Evolutionary conservation across 2,797 vertebrate genomes (phyloP).

Genomic region (Channallabes apus): DNA sequence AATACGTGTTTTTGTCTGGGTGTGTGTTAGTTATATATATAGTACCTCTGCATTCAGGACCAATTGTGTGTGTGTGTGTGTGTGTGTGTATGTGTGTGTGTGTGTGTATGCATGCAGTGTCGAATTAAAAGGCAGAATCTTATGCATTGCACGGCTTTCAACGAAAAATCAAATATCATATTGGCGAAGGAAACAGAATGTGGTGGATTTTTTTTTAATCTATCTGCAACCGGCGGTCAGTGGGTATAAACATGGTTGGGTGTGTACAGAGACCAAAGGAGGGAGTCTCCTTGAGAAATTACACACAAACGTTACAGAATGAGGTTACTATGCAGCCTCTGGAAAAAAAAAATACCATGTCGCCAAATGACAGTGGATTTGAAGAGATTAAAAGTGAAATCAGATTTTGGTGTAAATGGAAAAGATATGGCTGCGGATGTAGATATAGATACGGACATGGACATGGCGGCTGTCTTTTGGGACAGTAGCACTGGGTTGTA

Average conservation of each 20-base stretch:
- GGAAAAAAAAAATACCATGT: background rate
- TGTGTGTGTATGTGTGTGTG: background rate
- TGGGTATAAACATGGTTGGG: conserved; percentile 53
- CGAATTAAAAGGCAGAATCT: background rate
- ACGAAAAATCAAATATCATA: conserved; percentile 25
- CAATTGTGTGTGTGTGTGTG: background rate
- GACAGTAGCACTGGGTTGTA: conserved; percentile 34
- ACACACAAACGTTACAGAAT: conserved; percentile 29
- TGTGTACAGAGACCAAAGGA: conserved; percentile 61
- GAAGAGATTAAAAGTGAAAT: conserved; percentile 47
- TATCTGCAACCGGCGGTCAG: conserved; percentile 32
- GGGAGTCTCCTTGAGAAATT: conserved; percentile 58
- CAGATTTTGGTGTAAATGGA: conserved; percentile 47
- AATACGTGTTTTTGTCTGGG: conserved; percentile 3
- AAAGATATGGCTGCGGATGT: background rate
- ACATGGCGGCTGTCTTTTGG: conserved; percentile 53
- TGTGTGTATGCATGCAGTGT: background rate
- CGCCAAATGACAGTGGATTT: conserved; percentile 49
- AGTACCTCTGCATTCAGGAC: background rate
- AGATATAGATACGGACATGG: conserved; percentile 52
- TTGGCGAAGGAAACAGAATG: conserved; percentile 20
- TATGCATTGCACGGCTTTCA: background rate
- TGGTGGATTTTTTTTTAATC: background rate
- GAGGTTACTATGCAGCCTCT: conserved; percentile 25
- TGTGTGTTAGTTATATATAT: conserved; percentile 10